Conservation (phyloP, 2,113 vertebrate genomes). For the Globicephala melas region DNA sequence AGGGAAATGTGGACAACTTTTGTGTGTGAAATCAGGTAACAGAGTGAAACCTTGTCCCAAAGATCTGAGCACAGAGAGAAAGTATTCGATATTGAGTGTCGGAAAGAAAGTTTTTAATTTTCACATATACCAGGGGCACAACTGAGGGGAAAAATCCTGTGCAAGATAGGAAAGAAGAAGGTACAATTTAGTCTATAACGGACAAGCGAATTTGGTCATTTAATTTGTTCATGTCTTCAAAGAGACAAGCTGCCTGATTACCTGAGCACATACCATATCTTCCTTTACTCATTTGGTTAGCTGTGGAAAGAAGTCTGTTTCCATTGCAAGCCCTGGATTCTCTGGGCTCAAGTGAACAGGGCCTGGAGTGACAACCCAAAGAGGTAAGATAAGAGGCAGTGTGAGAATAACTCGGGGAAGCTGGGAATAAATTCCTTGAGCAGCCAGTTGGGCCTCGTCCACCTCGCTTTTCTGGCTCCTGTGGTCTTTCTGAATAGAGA, state of each 20-base stretch:
- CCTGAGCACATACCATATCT: neutral
- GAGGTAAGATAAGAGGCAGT: neutral
- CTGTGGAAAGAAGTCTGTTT: neutral
- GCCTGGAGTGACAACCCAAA: neutral
- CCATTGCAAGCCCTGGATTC: neutral
- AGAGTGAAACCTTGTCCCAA: neutral
- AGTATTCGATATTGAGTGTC: neutral
- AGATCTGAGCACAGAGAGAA: neutral
- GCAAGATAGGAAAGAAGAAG: neutral
- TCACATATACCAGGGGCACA: neutral
- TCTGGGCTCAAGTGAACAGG: neutral
- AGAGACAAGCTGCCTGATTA: neutral
- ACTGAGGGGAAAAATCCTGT: neutral
- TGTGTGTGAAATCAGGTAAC: constrained; percentile 13
- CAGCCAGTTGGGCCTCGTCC: rapidly evolving
- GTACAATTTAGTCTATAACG: neutral
- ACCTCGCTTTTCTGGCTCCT: neutral
- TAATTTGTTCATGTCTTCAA: neutral
- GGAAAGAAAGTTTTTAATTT: constrained; percentile 38
- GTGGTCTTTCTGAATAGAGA: neutral
- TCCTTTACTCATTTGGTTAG: neutral
- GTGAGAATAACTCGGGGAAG: neutral
- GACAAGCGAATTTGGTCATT: neutral
- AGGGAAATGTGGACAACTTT: neutral
- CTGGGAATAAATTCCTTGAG: neutral